Evolutionary conservation across 2,113 vertebrate species (phyloP).

Genomic region (Lonchura striata): DNA sequence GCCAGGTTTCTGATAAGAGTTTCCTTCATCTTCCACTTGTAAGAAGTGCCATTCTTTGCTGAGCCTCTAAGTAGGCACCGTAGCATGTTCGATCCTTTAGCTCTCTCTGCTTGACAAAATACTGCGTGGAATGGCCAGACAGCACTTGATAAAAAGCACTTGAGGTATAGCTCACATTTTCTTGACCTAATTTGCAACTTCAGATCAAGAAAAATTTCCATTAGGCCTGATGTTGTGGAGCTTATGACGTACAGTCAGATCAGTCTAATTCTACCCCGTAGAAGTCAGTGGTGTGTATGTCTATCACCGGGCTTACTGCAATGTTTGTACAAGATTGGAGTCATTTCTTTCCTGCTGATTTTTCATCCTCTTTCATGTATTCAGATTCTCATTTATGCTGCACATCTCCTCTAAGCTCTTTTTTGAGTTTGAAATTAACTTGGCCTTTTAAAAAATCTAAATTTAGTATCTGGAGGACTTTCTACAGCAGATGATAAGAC

Average conservation of each 20-base stretch:
- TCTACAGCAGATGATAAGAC: slow-evolving; percentile 66
- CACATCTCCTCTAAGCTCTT: slow-evolving; percentile 65
- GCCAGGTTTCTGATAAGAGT: neutral
- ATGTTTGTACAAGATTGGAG: slow-evolving; percentile 54
- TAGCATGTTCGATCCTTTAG: neutral
- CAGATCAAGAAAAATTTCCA: slow-evolving; percentile 32
- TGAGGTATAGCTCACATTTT: slow-evolving; percentile 5
- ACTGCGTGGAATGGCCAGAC: neutral
- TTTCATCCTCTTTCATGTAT: slow-evolving; percentile 64
- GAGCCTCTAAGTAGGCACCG: neutral
- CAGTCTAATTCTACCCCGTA: slow-evolving; percentile 19
- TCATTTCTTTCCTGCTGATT: slow-evolving; percentile 61
- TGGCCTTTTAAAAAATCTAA: slow-evolving; percentile 66
- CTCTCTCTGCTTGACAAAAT: neutral
- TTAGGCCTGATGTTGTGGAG: neutral
- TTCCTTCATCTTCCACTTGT: neutral
- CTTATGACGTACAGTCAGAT: slow-evolving; percentile 9
- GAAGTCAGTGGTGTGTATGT: slow-evolving; percentile 26
- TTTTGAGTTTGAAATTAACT: slow-evolving; percentile 69
- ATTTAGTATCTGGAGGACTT: slow-evolving; percentile 69
- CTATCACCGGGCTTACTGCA: slow-evolving; percentile 27
- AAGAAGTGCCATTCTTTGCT: neutral
- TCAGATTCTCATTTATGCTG: slow-evolving; percentile 62
- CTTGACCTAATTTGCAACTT: slow-evolving; percentile 36
- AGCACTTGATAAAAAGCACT: neutral